phyloP scores from a whole-genome alignment of 2,888 invertebrate genomes.

The Melieria picta region DNA sequence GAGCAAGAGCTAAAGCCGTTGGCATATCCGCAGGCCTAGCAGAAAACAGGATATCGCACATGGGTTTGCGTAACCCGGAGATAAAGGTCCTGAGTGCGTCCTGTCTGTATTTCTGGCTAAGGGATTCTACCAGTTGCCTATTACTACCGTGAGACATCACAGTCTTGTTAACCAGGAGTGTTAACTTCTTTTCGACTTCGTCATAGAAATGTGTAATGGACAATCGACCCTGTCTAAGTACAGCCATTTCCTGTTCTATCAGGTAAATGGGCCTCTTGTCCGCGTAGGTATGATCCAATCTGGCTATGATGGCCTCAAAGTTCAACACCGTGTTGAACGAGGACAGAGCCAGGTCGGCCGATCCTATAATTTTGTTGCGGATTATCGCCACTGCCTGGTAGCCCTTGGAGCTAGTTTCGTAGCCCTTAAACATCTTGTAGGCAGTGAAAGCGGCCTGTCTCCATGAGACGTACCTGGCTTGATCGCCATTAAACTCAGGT shows the following conservation, averaged over 20 bases:
- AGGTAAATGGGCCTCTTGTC: conserved; percentile 33
- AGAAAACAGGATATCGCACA: conserved; percentile 23
- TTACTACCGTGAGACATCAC: conserved; percentile 18
- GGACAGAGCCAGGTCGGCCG: conserved; percentile 4
- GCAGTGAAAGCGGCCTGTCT: conserved; percentile 31
- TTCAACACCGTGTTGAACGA: conserved; percentile 28
- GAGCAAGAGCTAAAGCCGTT: conserved; percentile 16
- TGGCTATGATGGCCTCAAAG: conserved; percentile 27
- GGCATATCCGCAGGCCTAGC: conserved; percentile 7
- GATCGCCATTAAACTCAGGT: conserved; percentile 26
- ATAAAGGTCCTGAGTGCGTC: conserved; percentile 29
- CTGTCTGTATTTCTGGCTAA: conserved; percentile 27
- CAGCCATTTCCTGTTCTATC: conserved; percentile 24
- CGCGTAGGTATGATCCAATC: conserved; percentile 31
- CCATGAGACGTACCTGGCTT: conserved; percentile 37
- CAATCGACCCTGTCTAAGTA: conserved; percentile 25
- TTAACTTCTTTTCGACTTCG: conserved; percentile 32
- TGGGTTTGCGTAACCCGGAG: conserved; percentile 14
- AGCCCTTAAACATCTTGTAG: conserved; percentile 7
- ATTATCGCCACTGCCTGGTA: conserved; percentile 12
- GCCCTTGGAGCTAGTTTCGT: conserved; percentile 5
- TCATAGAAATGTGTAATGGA: conserved; percentile 28
- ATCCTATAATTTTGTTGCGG: conserved; percentile 1
- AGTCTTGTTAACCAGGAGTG: conserved; percentile 29
- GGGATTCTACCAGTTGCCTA: background rate